These are phyloP conservation scores for Cheilosia vulpina DNA, from an alignment of 2,888 invertebrate genomes.

Conservation along the genomic window DNA sequence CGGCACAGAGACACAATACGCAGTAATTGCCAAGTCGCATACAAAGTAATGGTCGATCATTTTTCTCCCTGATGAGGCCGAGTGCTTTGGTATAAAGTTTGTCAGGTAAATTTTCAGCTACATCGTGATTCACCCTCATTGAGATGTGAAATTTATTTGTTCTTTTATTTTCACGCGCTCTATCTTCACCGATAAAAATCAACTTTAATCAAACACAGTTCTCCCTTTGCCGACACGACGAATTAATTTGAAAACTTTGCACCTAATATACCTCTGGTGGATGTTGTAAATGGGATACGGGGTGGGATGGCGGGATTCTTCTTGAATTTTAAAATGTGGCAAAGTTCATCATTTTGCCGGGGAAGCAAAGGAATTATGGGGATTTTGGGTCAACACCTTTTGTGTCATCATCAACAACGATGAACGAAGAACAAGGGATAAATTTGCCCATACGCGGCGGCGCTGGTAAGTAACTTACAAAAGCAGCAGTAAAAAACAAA, in stretches of 20 bases:
- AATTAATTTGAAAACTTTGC: slow-evolving; percentile 72
- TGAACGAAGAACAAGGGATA: slow-evolving; percentile 42
- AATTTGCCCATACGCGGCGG: slow-evolving; percentile 30
- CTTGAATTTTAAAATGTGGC: slow-evolving; percentile 71
- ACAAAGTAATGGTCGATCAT: slow-evolving; percentile 51
- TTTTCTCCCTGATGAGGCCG: slow-evolving; percentile 1
- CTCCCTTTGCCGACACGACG: background rate
- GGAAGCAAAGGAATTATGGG: slow-evolving; percentile 63
- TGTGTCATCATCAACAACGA: slow-evolving; percentile 74
- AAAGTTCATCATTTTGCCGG: slow-evolving; percentile 64
- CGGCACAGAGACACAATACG: slow-evolving; percentile 28
- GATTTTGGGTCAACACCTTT: slow-evolving; percentile 74
- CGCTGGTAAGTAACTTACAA: slow-evolving; percentile 2
- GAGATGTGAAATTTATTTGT: slow-evolving; percentile 38
- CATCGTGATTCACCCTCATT: slow-evolving; percentile 5
- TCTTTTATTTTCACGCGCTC: slow-evolving; percentile 19
- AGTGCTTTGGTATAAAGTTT: background rate
- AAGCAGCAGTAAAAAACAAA: background rate
- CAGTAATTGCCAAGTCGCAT: slow-evolving; percentile 20
- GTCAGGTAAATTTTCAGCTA: slow-evolving; percentile 4
- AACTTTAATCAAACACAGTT: slow-evolving; percentile 63
- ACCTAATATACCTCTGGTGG: slow-evolving; percentile 33
- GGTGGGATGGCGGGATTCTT: slow-evolving; percentile 34
- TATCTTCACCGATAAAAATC: slow-evolving; percentile 55
- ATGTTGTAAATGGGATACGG: background rate